A percentile compares a stretch with the other conserved stretches of the same genome.
These are phyloP conservation scores for Thalassaphorura encarpata DNA, from an alignment of 1,140 invertebrate species.

Conservation along the genomic window DNA sequence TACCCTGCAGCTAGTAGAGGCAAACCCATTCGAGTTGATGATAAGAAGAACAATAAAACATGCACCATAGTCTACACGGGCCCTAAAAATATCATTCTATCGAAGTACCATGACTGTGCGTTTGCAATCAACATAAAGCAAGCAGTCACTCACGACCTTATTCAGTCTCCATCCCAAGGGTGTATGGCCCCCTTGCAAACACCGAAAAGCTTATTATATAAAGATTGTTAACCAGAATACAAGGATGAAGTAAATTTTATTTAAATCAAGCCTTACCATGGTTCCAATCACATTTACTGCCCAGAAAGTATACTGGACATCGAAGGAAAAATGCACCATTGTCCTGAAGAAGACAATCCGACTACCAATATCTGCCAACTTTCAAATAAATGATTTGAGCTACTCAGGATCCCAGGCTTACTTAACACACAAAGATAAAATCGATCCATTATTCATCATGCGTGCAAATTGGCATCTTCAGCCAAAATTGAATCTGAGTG, in stretches of 20 bases:
- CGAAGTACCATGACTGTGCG: neutral
- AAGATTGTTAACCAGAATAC: neutral
- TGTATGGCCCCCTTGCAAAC: too few relatives aligned
- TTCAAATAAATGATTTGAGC: conserved; percentile 10
- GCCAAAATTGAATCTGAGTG: neutral
- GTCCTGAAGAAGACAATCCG: conserved; percentile 1
- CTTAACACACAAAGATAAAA: neutral
- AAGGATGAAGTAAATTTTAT: neutral
- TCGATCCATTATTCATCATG: conserved; percentile 10
- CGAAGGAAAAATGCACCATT: neutral
- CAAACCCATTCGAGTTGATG: conserved; percentile 8
- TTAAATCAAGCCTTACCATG: neutral
- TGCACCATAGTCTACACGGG: conserved; percentile 1
- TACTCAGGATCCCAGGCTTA: conserved; percentile 1
- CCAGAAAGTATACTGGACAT: neutral
- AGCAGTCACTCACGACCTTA: neutral
- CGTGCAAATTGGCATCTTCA: conserved; percentile 16
- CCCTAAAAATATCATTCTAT: neutral
- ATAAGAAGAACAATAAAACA: conserved; percentile 8
- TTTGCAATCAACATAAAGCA: conserved; percentile 5
- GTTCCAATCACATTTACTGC: neutral
- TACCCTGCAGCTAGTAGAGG: neutral
- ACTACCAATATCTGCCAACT: neutral
- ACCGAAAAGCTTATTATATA: neutral
- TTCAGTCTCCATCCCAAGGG: conserved; percentile 2